These are phyloP conservation scores for roundworm (Caenorhabditis elegans) DNA, from an alignment of 1,140 invertebrate genomes.

Conservation along the genomic window WBcel235 BX284604.4:11037001-11037500, in stretches of 20 bases:
- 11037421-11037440: no score
- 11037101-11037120: neutral
- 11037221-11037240: neutral
- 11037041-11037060: conserved; percentile 80
- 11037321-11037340: neutral
- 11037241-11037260: conserved; percentile 2
- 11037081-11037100: conserved; percentile 71
- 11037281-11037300: conserved; percentile 28
- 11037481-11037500: no score
- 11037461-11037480: no score
- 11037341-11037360: neutral
- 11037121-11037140: neutral
- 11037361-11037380: neutral
- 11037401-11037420: no score
- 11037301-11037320: conserved; percentile 8
- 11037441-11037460: no score
- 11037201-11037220: neutral
- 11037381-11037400: no score
- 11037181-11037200: neutral
- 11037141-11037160: neutral
- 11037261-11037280: neutral
- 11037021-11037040: conserved; percentile 80
- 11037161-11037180: neutral
- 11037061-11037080: conserved; percentile 81
- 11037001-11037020: conserved; percentile 77